phyloP scores from a whole-genome alignment of 2,888 invertebrate genomes.

The Neoitamus cyanurus region DNA sequence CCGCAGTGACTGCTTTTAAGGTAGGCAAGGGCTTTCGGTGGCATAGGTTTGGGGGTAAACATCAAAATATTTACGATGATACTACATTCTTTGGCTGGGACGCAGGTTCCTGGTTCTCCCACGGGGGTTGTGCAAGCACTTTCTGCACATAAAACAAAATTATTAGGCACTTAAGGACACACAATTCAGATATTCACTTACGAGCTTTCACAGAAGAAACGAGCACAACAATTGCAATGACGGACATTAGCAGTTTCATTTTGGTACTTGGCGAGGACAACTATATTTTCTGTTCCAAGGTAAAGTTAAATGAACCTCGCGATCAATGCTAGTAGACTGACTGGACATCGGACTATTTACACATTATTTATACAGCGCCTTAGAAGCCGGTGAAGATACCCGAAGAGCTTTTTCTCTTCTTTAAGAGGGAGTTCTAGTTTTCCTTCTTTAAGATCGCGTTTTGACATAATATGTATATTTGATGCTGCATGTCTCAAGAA shows the following conservation, averaged over 20 bases:
- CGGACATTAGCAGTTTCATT: not conserved
- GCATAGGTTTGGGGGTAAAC: not conserved
- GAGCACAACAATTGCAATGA: not conserved
- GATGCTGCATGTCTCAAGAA: too few species aligned
- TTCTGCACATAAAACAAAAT: not conserved
- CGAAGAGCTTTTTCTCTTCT: not conserved
- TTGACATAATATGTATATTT: too few species aligned
- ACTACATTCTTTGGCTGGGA: not conserved
- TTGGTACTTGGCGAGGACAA: not conserved
- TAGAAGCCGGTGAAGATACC: not conserved
- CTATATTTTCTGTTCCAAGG: not conserved
- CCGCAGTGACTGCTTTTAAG: not conserved
- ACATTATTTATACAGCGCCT: conserved; percentile 19
- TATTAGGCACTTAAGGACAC: not conserved
- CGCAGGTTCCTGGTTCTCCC: not conserved
- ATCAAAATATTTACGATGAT: not conserved
- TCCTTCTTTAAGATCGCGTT: too few species aligned
- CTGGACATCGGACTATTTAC: not conserved
- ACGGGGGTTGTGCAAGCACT: not conserved
- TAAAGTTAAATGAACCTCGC: not conserved
- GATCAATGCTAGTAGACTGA: not conserved
- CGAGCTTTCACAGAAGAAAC: not conserved
- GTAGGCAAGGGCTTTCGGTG: not conserved
- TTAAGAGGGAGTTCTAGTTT: too few species aligned
- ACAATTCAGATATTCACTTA: not conserved